Evolutionary conservation across 2,888 invertebrate species (phyloP).

Genomic region (Tetrapedia diversipes): DNA sequence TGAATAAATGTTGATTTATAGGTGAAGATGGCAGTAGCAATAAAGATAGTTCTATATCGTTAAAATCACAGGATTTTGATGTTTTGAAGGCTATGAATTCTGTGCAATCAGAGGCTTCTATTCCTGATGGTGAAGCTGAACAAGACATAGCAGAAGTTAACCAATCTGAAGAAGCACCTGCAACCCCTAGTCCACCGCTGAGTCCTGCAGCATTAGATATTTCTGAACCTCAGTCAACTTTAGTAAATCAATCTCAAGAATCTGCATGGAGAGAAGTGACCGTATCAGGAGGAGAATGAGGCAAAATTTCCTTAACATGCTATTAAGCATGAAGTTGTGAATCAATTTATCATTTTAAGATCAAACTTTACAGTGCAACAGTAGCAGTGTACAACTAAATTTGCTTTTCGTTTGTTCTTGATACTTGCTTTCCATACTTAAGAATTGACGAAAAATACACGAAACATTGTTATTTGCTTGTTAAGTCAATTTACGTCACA

Average conservation of each 20-base stretch:
- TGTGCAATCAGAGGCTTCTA: slow-evolving; percentile 75
- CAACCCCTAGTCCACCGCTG: slow-evolving; percentile 81
- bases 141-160: slow-evolving; percentile 73
- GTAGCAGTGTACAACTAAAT: slow-evolving; percentile 32
- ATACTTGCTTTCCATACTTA: slow-evolving; percentile 23
- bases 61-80: slow-evolving; percentile 78
- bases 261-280: slow-evolving; percentile 84
- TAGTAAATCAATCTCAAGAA: slow-evolving; percentile 80
- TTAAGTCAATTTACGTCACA: slow-evolving; percentile 26
- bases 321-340: slow-evolving; percentile 47
- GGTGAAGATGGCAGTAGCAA: slow-evolving; percentile 79
- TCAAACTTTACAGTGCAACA: slow-evolving; percentile 26
- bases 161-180: slow-evolving; percentile 74
- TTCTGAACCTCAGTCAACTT: slow-evolving; percentile 77
- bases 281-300: slow-evolving; percentile 84
- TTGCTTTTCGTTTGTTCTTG: slow-evolving; percentile 55
- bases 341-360: slow-evolving; percentile 17
- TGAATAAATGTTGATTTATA: slow-evolving; percentile 48
- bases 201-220: slow-evolving; percentile 82
- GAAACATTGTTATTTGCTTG: slow-evolving; percentile 22
- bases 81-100: slow-evolving; percentile 74
- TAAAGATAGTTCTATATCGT: slow-evolving; percentile 78
- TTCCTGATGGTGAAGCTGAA: slow-evolving; percentile 75
- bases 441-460: slow-evolving; percentile 40
- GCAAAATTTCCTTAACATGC: slow-evolving; percentile 38